Evolutionary conservation across 2,888 invertebrate species (phyloP).

Genomic region (Epicampocera succincta): DNA sequence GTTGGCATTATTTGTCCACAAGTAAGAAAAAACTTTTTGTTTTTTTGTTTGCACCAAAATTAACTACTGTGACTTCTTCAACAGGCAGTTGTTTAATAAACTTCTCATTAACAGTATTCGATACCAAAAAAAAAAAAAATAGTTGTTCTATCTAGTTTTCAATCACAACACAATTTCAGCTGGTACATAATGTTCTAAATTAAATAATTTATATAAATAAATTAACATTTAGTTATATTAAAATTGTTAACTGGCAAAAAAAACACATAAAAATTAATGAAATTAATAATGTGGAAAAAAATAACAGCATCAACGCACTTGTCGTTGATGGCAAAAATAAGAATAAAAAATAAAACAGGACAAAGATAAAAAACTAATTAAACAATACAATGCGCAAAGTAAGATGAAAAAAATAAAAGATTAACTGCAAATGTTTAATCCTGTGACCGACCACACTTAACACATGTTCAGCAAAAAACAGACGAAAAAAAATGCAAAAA

Average conservation of each 20-base stretch:
- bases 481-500: slow-evolving; percentile 40
- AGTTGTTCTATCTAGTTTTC: neutral
- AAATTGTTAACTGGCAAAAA: slow-evolving; percentile 54
- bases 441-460: slow-evolving; percentile 52
- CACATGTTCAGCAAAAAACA: slow-evolving; percentile 36
- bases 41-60: too few relatives aligned
- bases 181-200: slow-evolving; percentile 23
- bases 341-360: neutral
- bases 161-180: slow-evolving; percentile 6
- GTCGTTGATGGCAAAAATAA: slow-evolving; percentile 38
- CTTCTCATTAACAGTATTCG: too few relatives aligned
- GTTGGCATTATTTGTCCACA: too few relatives aligned
- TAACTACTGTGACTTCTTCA: too few relatives aligned
- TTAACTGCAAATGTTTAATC: slow-evolving; percentile 59
- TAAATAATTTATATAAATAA: slow-evolving; percentile 9
- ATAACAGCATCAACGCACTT: slow-evolving; percentile 40
- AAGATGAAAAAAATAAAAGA: slow-evolving; percentile 22
- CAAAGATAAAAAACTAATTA: slow-evolving; percentile 12
- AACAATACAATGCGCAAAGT: neutral
- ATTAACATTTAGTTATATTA: slow-evolving; percentile 37
- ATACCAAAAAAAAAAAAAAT: neutral
- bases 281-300: slow-evolving; percentile 34
- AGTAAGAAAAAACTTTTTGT: too few relatives aligned
- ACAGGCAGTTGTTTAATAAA: too few relatives aligned
- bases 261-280: slow-evolving; percentile 9